Percentiles rank a stretch among this genome's conserved stretches.
Conservation (phyloP, 2,113 vertebrate genomes). For the Penelope pileata region DNA sequence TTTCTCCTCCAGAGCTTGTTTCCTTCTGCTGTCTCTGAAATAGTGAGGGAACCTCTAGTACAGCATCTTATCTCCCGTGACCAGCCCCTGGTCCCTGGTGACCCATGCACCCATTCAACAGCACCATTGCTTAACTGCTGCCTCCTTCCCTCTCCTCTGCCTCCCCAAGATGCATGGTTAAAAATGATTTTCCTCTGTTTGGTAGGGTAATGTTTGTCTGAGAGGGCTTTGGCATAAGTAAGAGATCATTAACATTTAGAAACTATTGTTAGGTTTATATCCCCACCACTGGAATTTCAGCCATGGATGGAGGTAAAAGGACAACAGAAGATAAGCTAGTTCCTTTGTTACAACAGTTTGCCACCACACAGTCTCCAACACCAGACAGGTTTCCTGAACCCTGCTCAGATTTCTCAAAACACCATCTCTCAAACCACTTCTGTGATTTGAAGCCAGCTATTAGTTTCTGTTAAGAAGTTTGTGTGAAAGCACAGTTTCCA, state of each 20-base stretch:
- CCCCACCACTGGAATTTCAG: neutral
- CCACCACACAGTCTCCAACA: neutral
- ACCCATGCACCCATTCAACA: neutral
- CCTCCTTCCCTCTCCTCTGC: neutral
- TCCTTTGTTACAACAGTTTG: neutral
- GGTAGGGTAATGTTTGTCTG: neutral
- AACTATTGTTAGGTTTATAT: neutral
- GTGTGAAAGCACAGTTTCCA: constrained; percentile 32
- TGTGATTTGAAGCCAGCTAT: constrained; percentile 16
- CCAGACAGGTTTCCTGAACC: neutral
- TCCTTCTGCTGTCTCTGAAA: neutral
- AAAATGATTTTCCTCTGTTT: neutral
- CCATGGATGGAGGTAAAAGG: neutral
- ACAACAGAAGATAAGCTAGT: neutral
- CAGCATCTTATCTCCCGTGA: neutral
- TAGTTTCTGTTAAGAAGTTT: constrained; percentile 34
- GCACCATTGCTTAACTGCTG: neutral
- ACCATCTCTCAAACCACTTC: neutral
- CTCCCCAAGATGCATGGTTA: neutral
- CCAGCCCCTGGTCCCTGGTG: neutral
- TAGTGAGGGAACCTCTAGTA: neutral
- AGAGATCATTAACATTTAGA: neutral
- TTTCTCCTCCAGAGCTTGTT: neutral
- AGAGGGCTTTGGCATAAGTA: neutral
- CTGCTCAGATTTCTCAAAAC: neutral